Base-by-base conservation (phyloP, 2,113 vertebrate species). In the Anarrhichthys ocellatus region DNA sequence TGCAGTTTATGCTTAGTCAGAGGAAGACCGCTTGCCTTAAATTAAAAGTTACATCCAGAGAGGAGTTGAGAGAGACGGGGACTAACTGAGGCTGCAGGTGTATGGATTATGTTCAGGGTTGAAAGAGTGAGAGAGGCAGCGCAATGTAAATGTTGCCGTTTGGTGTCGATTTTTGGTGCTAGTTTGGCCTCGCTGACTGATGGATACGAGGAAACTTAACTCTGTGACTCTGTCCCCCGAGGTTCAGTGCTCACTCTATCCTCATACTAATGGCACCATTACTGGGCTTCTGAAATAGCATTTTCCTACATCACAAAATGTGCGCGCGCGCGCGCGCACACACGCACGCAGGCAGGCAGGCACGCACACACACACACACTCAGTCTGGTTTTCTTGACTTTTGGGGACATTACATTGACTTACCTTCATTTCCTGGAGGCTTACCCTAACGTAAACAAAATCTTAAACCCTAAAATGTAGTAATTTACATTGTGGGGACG, bases 1-100 rank as follows among this genome's bases (percentile, higher is more conserved):
- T 67, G 11, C 68, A 56, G 64, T 86, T 87, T 87, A 46, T 90
- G 85, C 89, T 92, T 88, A 89, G 85, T 92, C 79, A 92, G 90
- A 92, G 78, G 40, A 78, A 88, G 76, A 48, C 42, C 63, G 54
- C 78, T 87, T 87, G 75, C 64, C 74, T 73, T 77, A 83, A 91
- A 91, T 92, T 84, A 74, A 85, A 82, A 90, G 66, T 87, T 61
- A 67, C 67, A 88, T 61, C 70, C 65, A 73, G 48, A 48, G 70
- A 76, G 68, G 62, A 68, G 75, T 22, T 75, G 50, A 81, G 50
- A 71, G 61, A 59, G 62, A 67, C 5, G 1, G 56, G 73, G 63
- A 79, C 24, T 84, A 70, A 76, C 15, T 5, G 50, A 62, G 54
- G 67, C 81, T 76, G 83, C 86, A 88, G 85, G 80, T 88, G 71